Evolutionary conservation across 1,140 invertebrate genomes (phyloP), one percentile per base, ranked within the genome.

Genomic region (Oreohelix idahoensis): DNA sequence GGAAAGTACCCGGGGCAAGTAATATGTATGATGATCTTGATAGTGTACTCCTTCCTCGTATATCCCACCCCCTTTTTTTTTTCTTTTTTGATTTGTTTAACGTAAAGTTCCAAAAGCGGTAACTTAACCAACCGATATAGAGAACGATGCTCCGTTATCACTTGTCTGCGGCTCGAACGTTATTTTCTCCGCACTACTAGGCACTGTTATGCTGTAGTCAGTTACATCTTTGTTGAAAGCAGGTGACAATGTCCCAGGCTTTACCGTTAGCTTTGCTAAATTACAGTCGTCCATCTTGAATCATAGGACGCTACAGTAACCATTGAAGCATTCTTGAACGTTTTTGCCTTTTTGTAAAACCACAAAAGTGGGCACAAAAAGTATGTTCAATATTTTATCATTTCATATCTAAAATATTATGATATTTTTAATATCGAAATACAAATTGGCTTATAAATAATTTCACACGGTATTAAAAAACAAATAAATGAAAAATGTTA

Each of bases 271-370:
- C 63, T 90, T 92, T 84, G 92, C 89, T 73, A 92, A 84, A 80
- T 86, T 88, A 86, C 91, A 92, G 86, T 92, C 91, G 83, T 92
- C 91, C 92, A 92, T 92, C 83, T 92, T 92, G 89, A 89, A 99
- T 86, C 89, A 81, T 85, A 86, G 89, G 90, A 91, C 88, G 89
- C 90, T 75, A 29, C 2, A 35, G n/a, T n/a, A 4, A 29, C 51
- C 51, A 13, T 17, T 32, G n/a, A 10, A 32, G 17, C 29, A 58
- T 58, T 32, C 58, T 58, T 45, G 5, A 75, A 29, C 35, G n/a
- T 75, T 75, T 75, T 39, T 23, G 26, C 4, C 4, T 42, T 75
- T 42, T 75, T 29, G 1, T 45, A 45, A 45, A 15, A 8, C 5
- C 5, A 45, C 42, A 45, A 45, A 45, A 45, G 15, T 15, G 15